Evolutionary conservation across 2,888 invertebrate genomes (phyloP), one percentile per base, ranked within the genome.

Genomic region (Tenodera sinensis): DNA sequence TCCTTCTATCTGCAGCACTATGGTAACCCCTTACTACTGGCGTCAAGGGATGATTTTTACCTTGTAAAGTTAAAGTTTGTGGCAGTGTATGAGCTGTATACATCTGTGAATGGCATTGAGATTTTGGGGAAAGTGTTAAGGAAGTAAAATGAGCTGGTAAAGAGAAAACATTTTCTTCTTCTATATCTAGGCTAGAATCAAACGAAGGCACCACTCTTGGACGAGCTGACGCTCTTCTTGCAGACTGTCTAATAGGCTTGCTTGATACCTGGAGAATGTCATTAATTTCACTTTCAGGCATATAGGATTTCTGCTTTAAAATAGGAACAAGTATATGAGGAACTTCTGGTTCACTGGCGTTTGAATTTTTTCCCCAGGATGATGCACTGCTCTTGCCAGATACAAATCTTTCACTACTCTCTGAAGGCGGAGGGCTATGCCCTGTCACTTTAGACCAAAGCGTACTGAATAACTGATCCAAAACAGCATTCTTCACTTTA

Each of bases 371-470:
- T 34, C 34, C 12, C 30, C 30, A 3, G 3, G 83, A 34, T 12
- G 87, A 71, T 27, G 83, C n/a, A 20, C 54, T 71, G 6, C 54
- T 71, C 27, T 83, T 14, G 83, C n/a, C 27, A 27, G 82, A 82
- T 83, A 15, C 27, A 27, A 28, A 71, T n/a, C 42, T 28, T 15
- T 12, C 81, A 20, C 34, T 87, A 25, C 20, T 82, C 34, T 87
- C 87, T 82, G 87, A 83, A 25, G 14, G 20, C 8, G 83, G 87
- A 27, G 81, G 42, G 25, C 83, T n/a, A 83, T 71, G 20, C 8
- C 42, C 83, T 88, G 85, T 28, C 28, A 89, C 83, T 85, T 88
- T 54, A n/a, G 88, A 83, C 85, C 86, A 88, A 34, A 89, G 83
- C 28, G 82, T 81, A 27, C 83, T 42, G 28, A 89, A 89, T 34